Evolutionary conservation across 2,888 invertebrate species (phyloP).

Genomic region (Catocala nupta): DNA sequence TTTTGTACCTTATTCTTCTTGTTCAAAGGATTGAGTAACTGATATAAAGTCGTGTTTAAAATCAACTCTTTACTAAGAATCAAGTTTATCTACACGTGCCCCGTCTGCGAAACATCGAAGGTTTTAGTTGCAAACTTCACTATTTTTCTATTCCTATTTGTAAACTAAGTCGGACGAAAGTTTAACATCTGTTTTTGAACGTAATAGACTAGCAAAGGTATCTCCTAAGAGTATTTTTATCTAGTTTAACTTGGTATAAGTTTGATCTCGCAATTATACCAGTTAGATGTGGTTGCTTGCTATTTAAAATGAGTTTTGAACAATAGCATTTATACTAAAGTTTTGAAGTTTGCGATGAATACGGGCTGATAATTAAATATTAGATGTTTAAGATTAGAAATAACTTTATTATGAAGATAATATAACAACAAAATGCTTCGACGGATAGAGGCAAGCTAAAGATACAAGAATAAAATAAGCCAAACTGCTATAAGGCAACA

Average conservation of each 20-base stretch:
- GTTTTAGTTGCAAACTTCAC: slow-evolving; percentile 32
- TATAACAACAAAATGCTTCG: too few relatives aligned
- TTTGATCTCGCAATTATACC: slow-evolving; percentile 4
- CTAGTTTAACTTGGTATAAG: background rate
- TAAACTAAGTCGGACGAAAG: slow-evolving; percentile 30
- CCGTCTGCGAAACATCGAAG: slow-evolving; percentile 4
- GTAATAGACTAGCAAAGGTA: slow-evolving; percentile 33
- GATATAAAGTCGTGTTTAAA: too few relatives aligned
- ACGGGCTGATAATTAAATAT: too few relatives aligned
- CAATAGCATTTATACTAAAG: slow-evolving; percentile 1
- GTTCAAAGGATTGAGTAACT: too few relatives aligned
- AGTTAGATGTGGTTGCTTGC: background rate
- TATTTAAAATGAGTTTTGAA: slow-evolving; percentile 4
- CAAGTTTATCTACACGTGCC: background rate
- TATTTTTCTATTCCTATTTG: slow-evolving; percentile 29
- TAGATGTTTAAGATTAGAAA: too few relatives aligned
- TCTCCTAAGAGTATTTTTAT: slow-evolving; percentile 23
- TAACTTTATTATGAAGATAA: too few relatives aligned
- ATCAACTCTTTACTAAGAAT: too few relatives aligned
- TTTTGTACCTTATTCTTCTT: too few relatives aligned
- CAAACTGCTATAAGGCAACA: too few relatives aligned
- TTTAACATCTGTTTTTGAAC: slow-evolving; percentile 43
- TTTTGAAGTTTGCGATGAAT: background rate
- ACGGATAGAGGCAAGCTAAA: too few relatives aligned
- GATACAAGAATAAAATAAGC: too few relatives aligned